Evolutionary conservation across 1,140 invertebrate species (phyloP), one percentile per base, ranked within the genome.

Genomic region (Idris sp.): DNA sequence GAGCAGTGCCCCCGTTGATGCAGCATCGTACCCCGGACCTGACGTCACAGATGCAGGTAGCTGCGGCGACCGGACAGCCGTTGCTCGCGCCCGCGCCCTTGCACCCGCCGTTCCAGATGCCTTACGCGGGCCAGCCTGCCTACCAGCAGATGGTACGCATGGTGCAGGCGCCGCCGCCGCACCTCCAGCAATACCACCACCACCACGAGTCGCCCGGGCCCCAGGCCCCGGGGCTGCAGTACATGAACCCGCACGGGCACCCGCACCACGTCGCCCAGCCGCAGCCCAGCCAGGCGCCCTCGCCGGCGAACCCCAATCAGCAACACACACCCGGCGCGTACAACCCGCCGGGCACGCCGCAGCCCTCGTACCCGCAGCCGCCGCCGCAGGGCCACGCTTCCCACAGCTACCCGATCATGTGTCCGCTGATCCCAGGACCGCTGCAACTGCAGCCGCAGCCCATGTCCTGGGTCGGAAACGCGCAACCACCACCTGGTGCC

Each of bases 11-110:
- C 15, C 69, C 89, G 19, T 89, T 92, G 84, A 86, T 89, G 83
- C 87, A 87, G 74, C 88, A 89, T 83, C 90, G 90, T 76, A 84
- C 88, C 48, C 88, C 90, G 38, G 91, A 92, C 67, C 87, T 92
- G 75, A 87, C 91, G 13, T 91, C 90, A 13, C 92, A 92, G 77
- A 92, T 94, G 89, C 92, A 93, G 80, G 92, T 93, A 7, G 89
- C 90, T 8, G 91, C 90, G 41, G 94, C 93, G 31, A 96, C 94
- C 26, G 95, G 95, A 0, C 94, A 95, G 81, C 95, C 95, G 3
- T 86, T 97, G 43, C 86, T 96, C 73, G 92, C 94, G 22, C 90
- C 94, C 7, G 92, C 91, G 3, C 93, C 91, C 7, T 80, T 92
- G 76, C 90, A 92, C 82, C 89, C 90, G 68, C 90, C 91, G 76